Percentiles rank a stretch among this genome's conserved stretches.
phyloP scores from a whole-genome alignment of 2,888 invertebrate genomes.

The Andrena fulva region DNA sequence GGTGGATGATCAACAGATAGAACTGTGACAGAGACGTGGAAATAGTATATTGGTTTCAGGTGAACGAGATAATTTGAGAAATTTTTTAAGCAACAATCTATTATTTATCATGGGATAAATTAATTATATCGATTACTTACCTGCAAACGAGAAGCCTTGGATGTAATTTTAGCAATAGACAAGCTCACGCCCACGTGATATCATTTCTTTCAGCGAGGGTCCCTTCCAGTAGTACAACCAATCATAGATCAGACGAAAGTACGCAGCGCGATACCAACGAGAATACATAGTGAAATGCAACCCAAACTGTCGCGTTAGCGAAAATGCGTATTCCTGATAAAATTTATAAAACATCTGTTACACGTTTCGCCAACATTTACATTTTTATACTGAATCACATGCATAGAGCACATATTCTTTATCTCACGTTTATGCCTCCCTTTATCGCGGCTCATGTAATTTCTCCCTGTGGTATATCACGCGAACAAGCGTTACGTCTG shows the following conservation, averaged over 20 bases:
- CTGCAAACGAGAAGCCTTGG: neutral
- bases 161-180: neutral
- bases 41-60: too few relatives aligned
- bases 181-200: neutral
- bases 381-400: neutral
- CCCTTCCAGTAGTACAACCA: neutral
- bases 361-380: neutral
- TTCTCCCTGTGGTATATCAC: neutral
- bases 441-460: slow-evolving; percentile 37
- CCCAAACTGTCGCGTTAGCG: neutral
- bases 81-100: too few relatives aligned
- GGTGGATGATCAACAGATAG: slow-evolving; percentile 5
- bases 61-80: neutral
- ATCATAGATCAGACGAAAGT: neutral
- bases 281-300: neutral
- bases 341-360: neutral
- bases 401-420: neutral
- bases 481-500: slow-evolving; percentile 14
- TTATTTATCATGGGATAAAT: too few relatives aligned
- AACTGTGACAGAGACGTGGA: neutral
- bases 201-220: neutral
- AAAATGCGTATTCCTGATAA: neutral
- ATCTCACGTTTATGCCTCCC: neutral
- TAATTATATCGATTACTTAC: too few relatives aligned
- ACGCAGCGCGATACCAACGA: neutral